Percentiles rank a stretch among this genome's conserved stretches.
phyloP scores from a whole-genome alignment of 1,140 invertebrate genomes.

The Philotrypesis tridentata region DNA sequence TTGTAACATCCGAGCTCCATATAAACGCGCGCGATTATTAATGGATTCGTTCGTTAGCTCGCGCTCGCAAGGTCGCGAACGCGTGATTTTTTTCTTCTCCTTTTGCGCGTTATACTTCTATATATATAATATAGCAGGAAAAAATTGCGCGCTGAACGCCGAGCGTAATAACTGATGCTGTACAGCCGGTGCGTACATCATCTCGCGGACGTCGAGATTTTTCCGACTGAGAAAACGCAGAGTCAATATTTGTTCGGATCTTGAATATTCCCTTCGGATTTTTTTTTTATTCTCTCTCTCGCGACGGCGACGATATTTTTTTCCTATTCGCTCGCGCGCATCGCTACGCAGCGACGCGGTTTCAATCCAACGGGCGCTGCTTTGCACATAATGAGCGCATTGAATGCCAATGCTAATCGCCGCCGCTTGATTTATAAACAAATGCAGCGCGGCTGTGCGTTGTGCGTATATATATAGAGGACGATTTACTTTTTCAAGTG shows the following conservation, averaged over 20 bases:
- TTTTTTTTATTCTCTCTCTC: background rate
- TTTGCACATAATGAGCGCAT: slow-evolving; percentile 28
- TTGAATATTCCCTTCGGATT: background rate
- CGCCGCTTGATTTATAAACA: slow-evolving; percentile 40
- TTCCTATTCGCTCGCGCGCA: background rate
- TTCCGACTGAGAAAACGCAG: background rate
- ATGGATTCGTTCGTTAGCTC: slow-evolving; percentile 3
- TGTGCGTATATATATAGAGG: no score
- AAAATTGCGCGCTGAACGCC: no score
- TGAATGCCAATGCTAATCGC: slow-evolving; percentile 13
- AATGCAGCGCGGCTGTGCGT: background rate
- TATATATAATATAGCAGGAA: no score
- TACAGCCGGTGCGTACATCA: background rate
- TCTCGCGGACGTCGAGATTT: background rate
- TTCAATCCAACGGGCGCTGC: slow-evolving; percentile 1
- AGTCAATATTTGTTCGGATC: slow-evolving; percentile 5
- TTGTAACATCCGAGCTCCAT: background rate
- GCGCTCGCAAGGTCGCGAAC: background rate
- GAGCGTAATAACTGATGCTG: background rate
- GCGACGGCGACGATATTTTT: no score
- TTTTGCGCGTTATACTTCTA: background rate
- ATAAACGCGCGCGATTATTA: slow-evolving; percentile 16
- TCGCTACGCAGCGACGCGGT: slow-evolving; percentile 20
- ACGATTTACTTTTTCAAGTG: no score
- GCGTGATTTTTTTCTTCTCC: background rate